Base-by-base conservation (phyloP, 2,888 invertebrate genomes). In the Lucinisca nassula region DNA sequence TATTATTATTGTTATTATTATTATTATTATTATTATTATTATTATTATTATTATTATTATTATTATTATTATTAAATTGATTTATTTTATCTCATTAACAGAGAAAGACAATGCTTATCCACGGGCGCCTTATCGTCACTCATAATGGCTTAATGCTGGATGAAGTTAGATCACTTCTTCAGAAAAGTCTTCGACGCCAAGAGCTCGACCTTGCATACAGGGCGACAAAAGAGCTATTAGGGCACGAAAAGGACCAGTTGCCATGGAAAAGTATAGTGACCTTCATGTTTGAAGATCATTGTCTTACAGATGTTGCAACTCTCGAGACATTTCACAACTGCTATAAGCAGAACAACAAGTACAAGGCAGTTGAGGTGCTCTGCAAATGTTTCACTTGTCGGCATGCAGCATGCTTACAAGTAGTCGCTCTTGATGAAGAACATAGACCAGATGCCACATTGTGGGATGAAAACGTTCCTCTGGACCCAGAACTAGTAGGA, bases 251-350 rank as follows among this genome's bases (percentile, higher is more conserved):
- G 55, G 83, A 79, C 72, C 87, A 83, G 74, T 55, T 83, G 12
- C 83, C 83, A 72, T 87, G 80, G 83, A 80, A 83, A 35, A 83
- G 80, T 30, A 72, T 87, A 37, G 77, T 87, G 24, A 87, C 80
- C 12, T 87, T 87, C 67, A 84, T 84, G 51, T 87, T 87, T 74
- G 87, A 87, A 67, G 87, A 87, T 49, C 87, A 87, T 35, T 87
- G 87, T 77, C 51, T 87, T 17, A 87, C 77, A 40, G 74, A 87
- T 37, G 79, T 80, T 35, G 38, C 40, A 1, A 67, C 80, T 10
- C 76, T 83, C 37, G 55, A 73, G 45, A 32, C 27, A 4, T 38
- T 87, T 12, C 73, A 74, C 30, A n/a, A 27, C 2, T 35, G 67
- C 2, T 81, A 73, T 38, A 38, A 21, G 17, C 17, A n/a, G 40